Evolutionary conservation across 2,797 vertebrate species (phyloP).

Genomic region (Eidolon dupreanum): DNA sequence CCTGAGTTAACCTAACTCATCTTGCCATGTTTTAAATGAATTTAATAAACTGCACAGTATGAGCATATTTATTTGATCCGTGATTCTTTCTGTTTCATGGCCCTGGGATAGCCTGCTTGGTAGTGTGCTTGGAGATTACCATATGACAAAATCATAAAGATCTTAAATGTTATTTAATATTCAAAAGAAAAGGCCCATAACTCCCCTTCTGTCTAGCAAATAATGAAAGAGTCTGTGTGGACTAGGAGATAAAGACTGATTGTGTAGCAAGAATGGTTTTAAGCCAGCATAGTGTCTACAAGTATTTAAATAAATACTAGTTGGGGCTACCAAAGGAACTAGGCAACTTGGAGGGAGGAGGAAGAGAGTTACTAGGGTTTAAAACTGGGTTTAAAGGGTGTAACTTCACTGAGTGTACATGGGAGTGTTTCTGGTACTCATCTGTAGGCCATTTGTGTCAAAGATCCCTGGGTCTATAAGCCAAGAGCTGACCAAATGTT

Average conservation of each 20-base stretch:
- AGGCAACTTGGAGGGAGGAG: neutral
- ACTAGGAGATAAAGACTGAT: constrained; percentile 28
- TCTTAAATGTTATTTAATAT: neutral
- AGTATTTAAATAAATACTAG: constrained; percentile 25
- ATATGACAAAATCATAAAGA: neutral
- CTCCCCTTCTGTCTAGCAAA: neutral
- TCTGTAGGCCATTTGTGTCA: neutral
- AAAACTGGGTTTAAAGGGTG: neutral
- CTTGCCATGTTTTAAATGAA: neutral
- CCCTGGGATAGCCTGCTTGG: neutral
- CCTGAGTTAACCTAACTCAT: neutral
- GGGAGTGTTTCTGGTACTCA: neutral
- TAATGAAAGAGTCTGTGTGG: neutral
- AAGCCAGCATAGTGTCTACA: neutral
- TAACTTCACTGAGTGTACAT: neutral
- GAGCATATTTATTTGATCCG: neutral
- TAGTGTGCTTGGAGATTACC: neutral
- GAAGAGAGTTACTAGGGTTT: neutral
- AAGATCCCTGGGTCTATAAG: neutral
- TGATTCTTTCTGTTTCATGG: neutral
- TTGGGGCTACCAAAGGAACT: neutral
- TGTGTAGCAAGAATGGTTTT: neutral
- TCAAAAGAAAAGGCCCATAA: neutral
- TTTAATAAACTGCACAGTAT: neutral
- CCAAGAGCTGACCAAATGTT: neutral